These are phyloP conservation scores for Xerus rutilus DNA, from an alignment of 2,797 vertebrate species.

Conservation along the genomic window DNA sequence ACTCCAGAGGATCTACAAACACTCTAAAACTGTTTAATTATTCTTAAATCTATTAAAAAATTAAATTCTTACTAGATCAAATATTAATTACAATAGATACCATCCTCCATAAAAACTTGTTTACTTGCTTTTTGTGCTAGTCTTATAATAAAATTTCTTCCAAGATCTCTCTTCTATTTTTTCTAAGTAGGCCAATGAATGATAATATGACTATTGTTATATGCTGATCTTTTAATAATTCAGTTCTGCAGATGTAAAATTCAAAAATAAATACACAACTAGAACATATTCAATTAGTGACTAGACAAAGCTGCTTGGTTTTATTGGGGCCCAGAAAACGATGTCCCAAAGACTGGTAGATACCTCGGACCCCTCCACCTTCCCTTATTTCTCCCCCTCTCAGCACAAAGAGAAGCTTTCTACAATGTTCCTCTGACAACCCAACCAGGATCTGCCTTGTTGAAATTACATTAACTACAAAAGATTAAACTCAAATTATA, in stretches of 20 bases:
- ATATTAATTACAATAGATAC: background rate
- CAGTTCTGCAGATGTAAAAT: slow-evolving; percentile 43
- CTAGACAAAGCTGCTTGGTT: background rate
- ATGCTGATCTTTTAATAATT: slow-evolving; percentile 36
- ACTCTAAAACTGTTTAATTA: background rate
- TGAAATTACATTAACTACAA: background rate
- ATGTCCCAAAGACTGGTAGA: background rate
- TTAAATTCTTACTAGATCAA: slow-evolving; percentile 24
- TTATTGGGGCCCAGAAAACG: background rate
- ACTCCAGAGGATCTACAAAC: background rate
- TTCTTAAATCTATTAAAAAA: slow-evolving; percentile 43
- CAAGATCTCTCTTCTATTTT: background rate
- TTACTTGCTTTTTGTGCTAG: background rate
- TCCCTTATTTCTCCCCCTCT: background rate
- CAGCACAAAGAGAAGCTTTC: background rate
- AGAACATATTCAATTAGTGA: slow-evolving; percentile 14
- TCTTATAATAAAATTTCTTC: slow-evolving; percentile 43
- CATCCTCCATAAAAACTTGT: background rate
- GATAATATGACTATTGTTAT: background rate
- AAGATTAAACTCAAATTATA: background rate
- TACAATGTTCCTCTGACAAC: background rate
- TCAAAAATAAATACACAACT: slow-evolving; percentile 35
- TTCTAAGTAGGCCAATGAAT: slow-evolving; percentile 18
- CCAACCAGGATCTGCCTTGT: background rate
- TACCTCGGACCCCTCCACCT: background rate